Conservation (phyloP, 2,888 invertebrate species). For the Clistopyga incitator region DNA sequence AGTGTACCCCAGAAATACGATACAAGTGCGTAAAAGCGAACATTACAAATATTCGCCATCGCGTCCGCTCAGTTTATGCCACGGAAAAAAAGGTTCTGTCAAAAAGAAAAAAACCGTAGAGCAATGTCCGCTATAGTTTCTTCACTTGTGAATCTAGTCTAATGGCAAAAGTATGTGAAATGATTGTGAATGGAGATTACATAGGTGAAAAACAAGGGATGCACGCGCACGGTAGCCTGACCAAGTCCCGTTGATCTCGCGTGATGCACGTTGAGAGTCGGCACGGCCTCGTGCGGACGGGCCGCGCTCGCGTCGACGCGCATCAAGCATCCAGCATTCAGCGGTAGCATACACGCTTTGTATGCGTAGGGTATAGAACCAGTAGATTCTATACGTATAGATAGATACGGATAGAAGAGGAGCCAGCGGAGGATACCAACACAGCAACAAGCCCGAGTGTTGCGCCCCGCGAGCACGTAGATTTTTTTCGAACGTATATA, state of each 20-base stretch:
- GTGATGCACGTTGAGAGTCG: no score
- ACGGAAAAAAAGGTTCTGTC: conserved; percentile 76
- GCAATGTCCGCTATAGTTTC: conserved; percentile 79
- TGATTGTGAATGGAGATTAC: no score
- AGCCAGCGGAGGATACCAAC: conserved; percentile 61
- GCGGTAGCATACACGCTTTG: conserved; percentile 61
- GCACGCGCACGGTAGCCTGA: no score
- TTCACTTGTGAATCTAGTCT: conserved; percentile 81
- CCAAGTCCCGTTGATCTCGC: no score
- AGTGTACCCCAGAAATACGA: no score
- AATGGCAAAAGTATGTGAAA: conserved; percentile 80
- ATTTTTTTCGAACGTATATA: conserved; percentile 71
- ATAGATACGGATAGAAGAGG: conserved; percentile 18
- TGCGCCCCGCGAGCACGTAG: conserved; percentile 60
- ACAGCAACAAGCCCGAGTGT: conserved; percentile 54
- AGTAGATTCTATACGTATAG: conserved; percentile 27
- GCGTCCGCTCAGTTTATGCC: conserved; percentile 69
- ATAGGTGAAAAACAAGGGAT: no score
- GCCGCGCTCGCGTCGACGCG: conserved; percentile 63
- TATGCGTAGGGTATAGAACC: conserved; percentile 51
- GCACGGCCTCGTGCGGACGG: conserved; percentile 30
- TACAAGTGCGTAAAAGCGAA: no score
- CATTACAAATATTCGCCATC: no score
- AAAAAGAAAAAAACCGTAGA: conserved; percentile 70
- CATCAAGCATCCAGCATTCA: conserved; percentile 63